These are phyloP conservation scores for Lates calcarifer DNA, from an alignment of 2,113 vertebrate genomes.

Conservation along the genomic window DNA sequence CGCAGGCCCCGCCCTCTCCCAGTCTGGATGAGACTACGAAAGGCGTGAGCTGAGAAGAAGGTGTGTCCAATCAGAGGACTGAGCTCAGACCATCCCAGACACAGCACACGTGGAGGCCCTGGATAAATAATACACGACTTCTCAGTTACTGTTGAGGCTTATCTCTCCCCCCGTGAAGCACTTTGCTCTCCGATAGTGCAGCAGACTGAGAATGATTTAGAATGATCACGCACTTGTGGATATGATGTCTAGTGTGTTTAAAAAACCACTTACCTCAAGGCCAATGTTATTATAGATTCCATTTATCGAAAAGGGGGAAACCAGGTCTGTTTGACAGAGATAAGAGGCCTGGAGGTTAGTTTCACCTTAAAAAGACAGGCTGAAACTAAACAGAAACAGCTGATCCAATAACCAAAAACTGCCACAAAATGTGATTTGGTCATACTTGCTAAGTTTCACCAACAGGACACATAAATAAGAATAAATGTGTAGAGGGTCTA, in stretches of 20 bases:
- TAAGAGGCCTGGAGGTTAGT: constrained; percentile 13
- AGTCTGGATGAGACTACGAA: constrained; percentile 15
- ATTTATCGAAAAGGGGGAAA: constrained; percentile 1
- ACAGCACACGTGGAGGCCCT: constrained; percentile 71
- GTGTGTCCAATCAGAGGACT: constrained; percentile 85
- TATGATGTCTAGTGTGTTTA: constrained; percentile 24
- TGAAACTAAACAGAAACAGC: background rate
- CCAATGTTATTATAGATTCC: constrained; percentile 36
- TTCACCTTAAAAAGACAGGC: constrained; percentile 2
- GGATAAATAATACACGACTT: constrained; percentile 61
- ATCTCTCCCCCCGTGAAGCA: constrained; percentile 39
- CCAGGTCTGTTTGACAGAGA: constrained; percentile 18
- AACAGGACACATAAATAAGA: background rate
- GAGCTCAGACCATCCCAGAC: constrained; percentile 72
- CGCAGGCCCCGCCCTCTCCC: constrained; percentile 68
- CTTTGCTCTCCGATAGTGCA: constrained; percentile 62
- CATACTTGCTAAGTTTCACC: background rate
- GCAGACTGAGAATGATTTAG: constrained; percentile 27
- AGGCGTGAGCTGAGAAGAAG: constrained; percentile 62
- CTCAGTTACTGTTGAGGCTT: constrained; percentile 15
- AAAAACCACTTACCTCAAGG: constrained; percentile 24
- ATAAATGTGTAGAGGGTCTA: background rate
- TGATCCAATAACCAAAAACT: constrained; percentile 11
- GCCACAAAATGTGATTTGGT: background rate
- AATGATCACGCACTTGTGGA: constrained; percentile 20